Base-by-base conservation (phyloP, 2,113 vertebrate species). In the Tupaia tana region DNA sequence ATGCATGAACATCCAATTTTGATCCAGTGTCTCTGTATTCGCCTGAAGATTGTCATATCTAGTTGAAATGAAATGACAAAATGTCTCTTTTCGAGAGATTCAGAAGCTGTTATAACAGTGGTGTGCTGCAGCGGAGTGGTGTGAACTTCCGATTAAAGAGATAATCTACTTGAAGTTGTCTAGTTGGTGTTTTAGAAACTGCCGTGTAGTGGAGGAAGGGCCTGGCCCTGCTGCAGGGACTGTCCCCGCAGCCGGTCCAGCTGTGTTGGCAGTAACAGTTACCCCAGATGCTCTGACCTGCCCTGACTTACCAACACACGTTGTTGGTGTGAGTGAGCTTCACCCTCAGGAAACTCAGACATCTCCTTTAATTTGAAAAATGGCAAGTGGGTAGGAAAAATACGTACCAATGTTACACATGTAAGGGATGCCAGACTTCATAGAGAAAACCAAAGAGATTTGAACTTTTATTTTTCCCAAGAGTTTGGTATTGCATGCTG, bases 161-260 rank as follows among this genome's bases (percentile, higher is more conserved):
- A 75, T 80, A 18, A 75, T 87, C 29, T 54, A 18, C 61, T 92
- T 95, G 63, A 85, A 93, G 59, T 56, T 85, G 81, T 77, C 73
- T 78, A 67, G 69, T 77, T 52, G 29, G 43, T 90, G 43, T 84
- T 95, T 94, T 27, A 92, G 90, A 94, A 97, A 78, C 34, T 94
- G 84, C 54, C 43, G 82, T 8, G 14, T 54, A 29, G 19, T 9
- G 77, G 79, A 93, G 95, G 92, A 97, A 93, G 87, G 54, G 34
- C 29, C 24, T 70, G 29, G 9, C 61, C 59, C 22, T 31, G 56
- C 67, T 70, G 9, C 15, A 74, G 77, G 71, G 92, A 73, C 86
- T 74, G 92, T 73, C 95, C 78, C 92, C n/a, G 24, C 15, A 77
- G 14, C 88, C 70, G 24, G 43, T 74, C 69, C 59, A 73, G 56